Evolutionary conservation across 2,888 invertebrate genomes (phyloP).

Genomic region (Cryptophagus acutangulus): DNA sequence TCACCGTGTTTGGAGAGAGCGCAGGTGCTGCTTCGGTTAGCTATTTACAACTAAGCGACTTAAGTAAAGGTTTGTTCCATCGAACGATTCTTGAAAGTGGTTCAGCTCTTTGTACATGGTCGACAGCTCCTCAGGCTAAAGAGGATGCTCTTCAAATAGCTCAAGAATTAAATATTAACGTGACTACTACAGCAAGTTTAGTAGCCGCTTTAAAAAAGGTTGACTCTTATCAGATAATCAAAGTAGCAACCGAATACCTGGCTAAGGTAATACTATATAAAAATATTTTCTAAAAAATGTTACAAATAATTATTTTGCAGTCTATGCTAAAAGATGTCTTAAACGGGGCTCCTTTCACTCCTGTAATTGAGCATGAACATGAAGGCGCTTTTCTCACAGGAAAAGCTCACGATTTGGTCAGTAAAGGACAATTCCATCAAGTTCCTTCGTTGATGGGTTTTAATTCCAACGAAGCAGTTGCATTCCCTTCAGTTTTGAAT

Average conservation of each 20-base stretch:
- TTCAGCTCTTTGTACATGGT: constrained; percentile 32
- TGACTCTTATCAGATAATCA: too few relatives aligned
- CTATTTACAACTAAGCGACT: constrained; percentile 24
- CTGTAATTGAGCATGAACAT: constrained; percentile 23
- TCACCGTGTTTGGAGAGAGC: constrained; percentile 31
- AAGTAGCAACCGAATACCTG: too few relatives aligned
- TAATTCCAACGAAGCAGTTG: constrained; percentile 53
- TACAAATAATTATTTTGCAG: too few relatives aligned
- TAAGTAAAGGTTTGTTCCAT: constrained; percentile 29
- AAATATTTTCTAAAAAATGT: too few relatives aligned
- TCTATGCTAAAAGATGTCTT: too few relatives aligned
- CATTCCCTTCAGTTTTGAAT: too few relatives aligned
- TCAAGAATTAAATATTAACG: too few relatives aligned
- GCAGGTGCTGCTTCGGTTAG: constrained; percentile 30
- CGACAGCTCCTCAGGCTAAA: constrained; percentile 23
- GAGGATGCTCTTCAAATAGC: too few relatives aligned
- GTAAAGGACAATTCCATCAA: constrained; percentile 23
- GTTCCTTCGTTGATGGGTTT: constrained; percentile 53
- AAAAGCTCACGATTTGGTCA: constrained; percentile 20
- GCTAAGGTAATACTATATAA: too few relatives aligned
- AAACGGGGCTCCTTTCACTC: too few relatives aligned
- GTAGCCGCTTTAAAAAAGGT: too few relatives aligned
- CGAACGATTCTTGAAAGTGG: constrained; percentile 34
- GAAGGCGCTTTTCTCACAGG: constrained; percentile 24
- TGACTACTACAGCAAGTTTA: too few relatives aligned